Evolutionary conservation across 2,113 vertebrate genomes (phyloP).

Genomic region (Rissa tridactyla): DNA sequence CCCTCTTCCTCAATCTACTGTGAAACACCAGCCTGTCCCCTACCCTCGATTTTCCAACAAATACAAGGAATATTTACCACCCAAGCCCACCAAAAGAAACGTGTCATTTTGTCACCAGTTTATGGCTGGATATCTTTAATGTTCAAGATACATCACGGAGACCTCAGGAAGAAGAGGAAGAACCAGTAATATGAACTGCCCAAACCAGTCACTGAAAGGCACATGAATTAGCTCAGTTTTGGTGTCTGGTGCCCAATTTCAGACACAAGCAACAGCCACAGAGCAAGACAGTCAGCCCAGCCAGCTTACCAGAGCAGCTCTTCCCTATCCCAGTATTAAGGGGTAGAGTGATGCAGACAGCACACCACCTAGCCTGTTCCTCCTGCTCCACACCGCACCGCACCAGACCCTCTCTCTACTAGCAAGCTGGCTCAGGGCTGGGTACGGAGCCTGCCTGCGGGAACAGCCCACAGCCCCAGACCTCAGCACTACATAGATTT

Average conservation of each 20-base stretch:
- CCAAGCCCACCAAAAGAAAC: neutral
- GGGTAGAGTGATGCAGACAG: neutral
- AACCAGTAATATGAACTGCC: neutral
- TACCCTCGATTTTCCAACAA: neutral
- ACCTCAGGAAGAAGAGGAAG: neutral
- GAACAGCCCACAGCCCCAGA: neutral
- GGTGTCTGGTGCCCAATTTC: neutral
- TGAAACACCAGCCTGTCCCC: neutral
- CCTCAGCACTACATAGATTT: neutral
- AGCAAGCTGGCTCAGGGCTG: neutral
- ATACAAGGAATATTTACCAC: neutral
- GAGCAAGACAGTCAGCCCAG: neutral
- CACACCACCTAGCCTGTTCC: neutral
- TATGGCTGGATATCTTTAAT: constrained; percentile 15
- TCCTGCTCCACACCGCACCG: neutral
- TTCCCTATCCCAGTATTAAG: neutral
- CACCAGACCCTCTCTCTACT: neutral
- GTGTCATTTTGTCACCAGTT: neutral
- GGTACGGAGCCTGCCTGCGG: neutral
- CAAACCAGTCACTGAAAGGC: neutral
- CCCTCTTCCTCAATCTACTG: neutral
- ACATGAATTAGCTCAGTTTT: neutral
- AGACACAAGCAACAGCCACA: neutral
- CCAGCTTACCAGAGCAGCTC: neutral
- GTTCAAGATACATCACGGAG: neutral